Evolutionary conservation across 2,888 invertebrate genomes (phyloP), one percentile per base, ranked within the genome.

Genomic region (Caenorhabditis imperialis): DNA sequence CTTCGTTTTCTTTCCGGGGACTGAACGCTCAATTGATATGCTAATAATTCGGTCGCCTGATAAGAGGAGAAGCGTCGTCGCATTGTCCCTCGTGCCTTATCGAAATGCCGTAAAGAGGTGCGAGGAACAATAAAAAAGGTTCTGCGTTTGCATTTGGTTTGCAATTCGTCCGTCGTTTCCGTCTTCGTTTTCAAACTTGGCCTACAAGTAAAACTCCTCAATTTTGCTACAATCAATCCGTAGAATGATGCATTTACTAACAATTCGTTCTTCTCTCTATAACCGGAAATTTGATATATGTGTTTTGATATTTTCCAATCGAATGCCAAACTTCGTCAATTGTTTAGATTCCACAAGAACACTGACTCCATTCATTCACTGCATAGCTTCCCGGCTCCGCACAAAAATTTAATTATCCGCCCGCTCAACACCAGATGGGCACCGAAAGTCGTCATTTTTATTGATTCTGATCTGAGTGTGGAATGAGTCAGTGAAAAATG

Each of bases 81-180:
- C 54, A 25, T 27, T 48, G 23, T 61, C 30, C 42, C 42, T 16
- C 20, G 23, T 6, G 44, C 30, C 40, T 65, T 55, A 55, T 55
- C 65, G 33, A 40, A 65, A 65, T 55, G 48, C 55, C 42, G 55
- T 65, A 65, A 65, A 65, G 45, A 48, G 65, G 55, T 50, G 40
- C 55, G 65, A 65, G 48, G 55, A 65, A 65, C 55, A 65, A 65
- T 55, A 65, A 65, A 65, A 65, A 55, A 10, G 38, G 27, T 54
- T 54, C 44, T 27, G 5, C 44, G 18, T 38, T 20, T 42, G 20
- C 44, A 14, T 18, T 12, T 12, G 4, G 16, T 7, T 62, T 25
- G 35, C 5, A 12, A 37, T 18, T 37, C 35, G 4, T 16, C n/a
- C n/a, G 7, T 6, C 14, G 2, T n/a, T 16, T 10, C 27, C 27